Evolutionary conservation across 2,888 invertebrate genomes (phyloP).

Genomic region (Philaethria dido): DNA sequence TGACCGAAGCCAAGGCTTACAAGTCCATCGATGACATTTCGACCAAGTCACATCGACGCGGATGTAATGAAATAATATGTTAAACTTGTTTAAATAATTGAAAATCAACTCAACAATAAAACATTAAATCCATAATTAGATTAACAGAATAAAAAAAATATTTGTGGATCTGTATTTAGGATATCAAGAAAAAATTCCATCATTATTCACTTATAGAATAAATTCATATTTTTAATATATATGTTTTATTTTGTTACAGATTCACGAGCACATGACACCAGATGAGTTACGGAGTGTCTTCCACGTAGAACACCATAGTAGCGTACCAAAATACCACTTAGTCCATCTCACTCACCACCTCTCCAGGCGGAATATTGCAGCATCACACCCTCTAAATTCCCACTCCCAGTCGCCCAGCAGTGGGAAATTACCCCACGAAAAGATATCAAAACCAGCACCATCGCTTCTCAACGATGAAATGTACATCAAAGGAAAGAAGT

Average conservation of each 20-base stretch:
- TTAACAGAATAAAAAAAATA: too few relatives aligned
- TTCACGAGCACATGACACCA: slow-evolving; percentile 94
- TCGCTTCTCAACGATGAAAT: slow-evolving; percentile 76
- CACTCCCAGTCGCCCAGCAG: slow-evolving; percentile 52
- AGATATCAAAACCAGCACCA: slow-evolving; percentile 65
- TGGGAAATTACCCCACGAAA: slow-evolving; percentile 71
- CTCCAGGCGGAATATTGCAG: slow-evolving; percentile 70
- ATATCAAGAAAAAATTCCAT: neutral
- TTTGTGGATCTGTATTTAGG: too few relatives aligned
- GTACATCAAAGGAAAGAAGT: slow-evolving; percentile 67
- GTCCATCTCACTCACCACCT: slow-evolving; percentile 88
- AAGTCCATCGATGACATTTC: slow-evolving; percentile 59
- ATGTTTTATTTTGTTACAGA: slow-evolving; percentile 80
- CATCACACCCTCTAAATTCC: slow-evolving; percentile 60
- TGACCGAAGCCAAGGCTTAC: slow-evolving; percentile 67
- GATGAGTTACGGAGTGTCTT: slow-evolving; percentile 92
- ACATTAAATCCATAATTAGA: neutral
- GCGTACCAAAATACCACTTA: slow-evolving; percentile 93
- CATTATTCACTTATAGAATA: too few relatives aligned
- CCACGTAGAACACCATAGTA: slow-evolving; percentile 90
- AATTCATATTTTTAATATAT: too few relatives aligned
- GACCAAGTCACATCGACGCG: slow-evolving; percentile 56
- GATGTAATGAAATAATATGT: slow-evolving; percentile 50
- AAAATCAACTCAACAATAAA: slow-evolving; percentile 21
- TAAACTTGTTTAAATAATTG: slow-evolving; percentile 37